Evolutionary conservation across 2,888 invertebrate species (phyloP), one percentile per base, ranked within the genome.

Genomic region (Lysandra coridon): DNA sequence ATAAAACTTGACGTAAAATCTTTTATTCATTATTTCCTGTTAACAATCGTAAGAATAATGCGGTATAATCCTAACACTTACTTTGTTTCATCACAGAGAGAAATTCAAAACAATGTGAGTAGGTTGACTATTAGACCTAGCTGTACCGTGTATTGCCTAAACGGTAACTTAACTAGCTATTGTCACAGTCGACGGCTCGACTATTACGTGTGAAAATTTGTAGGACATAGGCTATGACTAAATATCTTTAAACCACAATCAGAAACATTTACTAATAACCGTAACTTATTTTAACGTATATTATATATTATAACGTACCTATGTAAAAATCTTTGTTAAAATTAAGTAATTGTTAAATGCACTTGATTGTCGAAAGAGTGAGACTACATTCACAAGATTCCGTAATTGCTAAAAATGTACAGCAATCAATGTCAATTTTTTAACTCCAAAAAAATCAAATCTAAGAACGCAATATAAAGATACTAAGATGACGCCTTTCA

Each of bases 141-240:
- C 76, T 57, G 76, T 76, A 76, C 76, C 53, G 76, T 57, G 30
- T 57, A 57, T 57, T 57, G 57, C 49, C 76, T 53, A 76, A 76
- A 76, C 57, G 57, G 76, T 76, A 57, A 76, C 76, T 33, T 76
- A 76, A 76, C 76, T 14, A 76, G 76, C 76, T 57, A 76, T 76
- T 76, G 57, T 76, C 57, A 30, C 57, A 14, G 53, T 40, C 74
- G 2, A 1, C 1, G 76, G 17, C 53, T 57, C 17, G 53, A 49
- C 53, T 49, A 57, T 23, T 76, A 74, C 30, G 75, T 49, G 75
- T 75, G 53, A 57, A 76, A 76, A 76, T 76, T 57, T 44, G 23
- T 44, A 44, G 40, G 74, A 44, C 6, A 73, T 44, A 44, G 10
- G 23, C 23, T 74, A 23, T 64, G 37, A 17, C 53, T 53, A 53